Percentiles rank a stretch among this genome's conserved stretches.
Evolutionary conservation across 2,113 vertebrate genomes (phyloP).

Genomic region (Tichodroma muraria): DNA sequence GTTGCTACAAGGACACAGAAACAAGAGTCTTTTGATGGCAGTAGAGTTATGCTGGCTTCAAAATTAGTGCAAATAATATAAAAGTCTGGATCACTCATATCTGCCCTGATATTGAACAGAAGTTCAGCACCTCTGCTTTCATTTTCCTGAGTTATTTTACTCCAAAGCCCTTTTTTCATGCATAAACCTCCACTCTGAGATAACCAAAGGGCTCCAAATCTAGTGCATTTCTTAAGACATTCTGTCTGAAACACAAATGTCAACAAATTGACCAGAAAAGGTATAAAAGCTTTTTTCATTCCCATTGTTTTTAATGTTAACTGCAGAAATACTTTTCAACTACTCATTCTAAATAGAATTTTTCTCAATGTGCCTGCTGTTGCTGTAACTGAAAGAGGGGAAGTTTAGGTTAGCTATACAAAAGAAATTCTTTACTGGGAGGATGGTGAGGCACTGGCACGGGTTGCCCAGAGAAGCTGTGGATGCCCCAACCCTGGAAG

Average conservation of each 20-base stretch:
- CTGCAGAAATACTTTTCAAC: neutral
- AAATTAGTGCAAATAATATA: neutral
- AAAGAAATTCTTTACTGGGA: neutral
- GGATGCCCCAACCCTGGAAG: neutral
- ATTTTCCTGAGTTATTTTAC: neutral
- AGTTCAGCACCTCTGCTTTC: neutral
- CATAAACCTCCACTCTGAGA: neutral
- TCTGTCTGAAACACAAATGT: neutral
- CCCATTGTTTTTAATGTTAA: neutral
- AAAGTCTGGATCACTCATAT: neutral
- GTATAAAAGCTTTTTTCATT: neutral
- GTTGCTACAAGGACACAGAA: neutral
- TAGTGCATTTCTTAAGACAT: neutral
- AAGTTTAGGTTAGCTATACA: neutral
- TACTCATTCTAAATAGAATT: neutral
- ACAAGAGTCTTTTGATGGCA: neutral
- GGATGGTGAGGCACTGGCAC: neutral
- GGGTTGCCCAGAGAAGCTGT: neutral
- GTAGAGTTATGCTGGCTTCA: neutral
- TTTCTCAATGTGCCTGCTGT: neutral
- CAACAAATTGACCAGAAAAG: neutral
- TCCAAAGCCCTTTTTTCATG: neutral
- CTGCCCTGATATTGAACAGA: neutral
- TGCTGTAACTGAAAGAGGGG: neutral
- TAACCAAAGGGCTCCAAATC: neutral